phyloP scores from a whole-genome alignment of 1,140 invertebrate species.

The Philotrypesis tridentata region DNA sequence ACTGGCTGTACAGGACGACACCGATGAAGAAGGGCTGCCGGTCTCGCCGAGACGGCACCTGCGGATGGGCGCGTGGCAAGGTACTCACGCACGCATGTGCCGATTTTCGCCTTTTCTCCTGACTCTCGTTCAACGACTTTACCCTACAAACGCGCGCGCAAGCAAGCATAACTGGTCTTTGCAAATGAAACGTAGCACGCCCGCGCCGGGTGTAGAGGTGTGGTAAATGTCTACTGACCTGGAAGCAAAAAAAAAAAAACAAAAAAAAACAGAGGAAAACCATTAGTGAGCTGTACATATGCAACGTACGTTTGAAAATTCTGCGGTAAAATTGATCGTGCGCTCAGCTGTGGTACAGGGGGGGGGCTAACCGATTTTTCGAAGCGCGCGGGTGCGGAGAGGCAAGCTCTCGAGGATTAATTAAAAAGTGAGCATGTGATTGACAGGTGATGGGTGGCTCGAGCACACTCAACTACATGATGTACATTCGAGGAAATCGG shows the following conservation, averaged over 20 bases:
- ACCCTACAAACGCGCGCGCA: background rate
- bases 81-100: too few relatives aligned
- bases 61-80: constrained; percentile 66
- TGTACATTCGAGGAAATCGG: constrained; percentile 80
- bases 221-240: constrained; percentile 15
- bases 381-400: too few relatives aligned
- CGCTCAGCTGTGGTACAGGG: too few relatives aligned
- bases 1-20: constrained; percentile 76
- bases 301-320: too few relatives aligned
- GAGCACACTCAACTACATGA: constrained; percentile 80
- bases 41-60: constrained; percentile 61
- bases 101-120: background rate
- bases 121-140: background rate
- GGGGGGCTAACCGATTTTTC: too few relatives aligned
- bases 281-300: background rate
- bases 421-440: background rate
- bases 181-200: too few relatives aligned
- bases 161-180: too few relatives aligned
- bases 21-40: constrained; percentile 71
- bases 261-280: background rate
- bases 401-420: too few relatives aligned
- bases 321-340: too few relatives aligned
- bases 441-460: constrained; percentile 75
- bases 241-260: background rate
- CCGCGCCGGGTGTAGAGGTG: too few relatives aligned